Conservation (phyloP, 2,888 invertebrate species). For the Boloria selene region DNA sequence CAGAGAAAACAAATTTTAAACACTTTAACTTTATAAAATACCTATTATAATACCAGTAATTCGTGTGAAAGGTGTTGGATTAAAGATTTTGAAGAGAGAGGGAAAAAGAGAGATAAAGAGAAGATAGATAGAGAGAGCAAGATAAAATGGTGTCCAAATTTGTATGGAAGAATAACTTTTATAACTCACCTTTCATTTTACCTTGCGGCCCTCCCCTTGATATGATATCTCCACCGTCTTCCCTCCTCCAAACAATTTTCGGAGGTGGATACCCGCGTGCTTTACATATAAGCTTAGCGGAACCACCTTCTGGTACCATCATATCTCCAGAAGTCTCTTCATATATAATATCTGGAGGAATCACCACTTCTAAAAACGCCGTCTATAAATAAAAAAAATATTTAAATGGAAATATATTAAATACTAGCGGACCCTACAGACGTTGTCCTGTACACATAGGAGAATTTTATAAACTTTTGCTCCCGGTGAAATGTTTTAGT, state of each 20-base stretch:
- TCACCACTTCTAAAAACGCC: slow-evolving; percentile 94
- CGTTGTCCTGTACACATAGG: no score
- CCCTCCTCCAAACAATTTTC: slow-evolving; percentile 92
- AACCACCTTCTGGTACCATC: slow-evolving; percentile 96
- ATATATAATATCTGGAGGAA: slow-evolving; percentile 94
- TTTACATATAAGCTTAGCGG: slow-evolving; percentile 92
- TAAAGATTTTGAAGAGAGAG: no score
- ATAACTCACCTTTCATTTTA: slow-evolving; percentile 86
- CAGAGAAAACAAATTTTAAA: background rate
- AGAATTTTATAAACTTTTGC: no score
- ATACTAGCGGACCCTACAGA: no score
- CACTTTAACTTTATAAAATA: background rate
- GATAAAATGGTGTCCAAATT: background rate
- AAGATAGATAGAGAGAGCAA: no score
- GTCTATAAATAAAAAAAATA: slow-evolving; percentile 77
- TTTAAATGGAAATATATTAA: no score
- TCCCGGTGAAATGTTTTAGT: no score
- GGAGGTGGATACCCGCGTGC: slow-evolving; percentile 93
- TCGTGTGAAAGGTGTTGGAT: no score
- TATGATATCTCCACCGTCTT: slow-evolving; percentile 92
- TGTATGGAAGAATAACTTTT: background rate
- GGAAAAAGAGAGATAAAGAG: no score
- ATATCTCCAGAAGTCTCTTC: slow-evolving; percentile 96
- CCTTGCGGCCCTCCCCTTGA: slow-evolving; percentile 87
- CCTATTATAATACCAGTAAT: background rate